Base-by-base conservation (phyloP, 2,888 invertebrate species). In the Sminthurides aquaticus region DNA sequence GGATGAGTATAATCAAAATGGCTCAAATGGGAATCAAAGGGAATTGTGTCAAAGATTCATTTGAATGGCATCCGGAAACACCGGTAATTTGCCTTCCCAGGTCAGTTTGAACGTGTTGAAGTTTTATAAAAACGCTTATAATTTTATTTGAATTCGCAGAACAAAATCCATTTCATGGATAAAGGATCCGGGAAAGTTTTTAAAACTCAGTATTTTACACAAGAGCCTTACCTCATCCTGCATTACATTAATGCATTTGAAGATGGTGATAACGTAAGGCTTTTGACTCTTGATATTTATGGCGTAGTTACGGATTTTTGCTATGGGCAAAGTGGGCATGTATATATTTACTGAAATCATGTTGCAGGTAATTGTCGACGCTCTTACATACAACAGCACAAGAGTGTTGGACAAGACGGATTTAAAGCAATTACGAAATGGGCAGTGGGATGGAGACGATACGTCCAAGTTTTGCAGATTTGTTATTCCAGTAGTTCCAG, bases 221-320 rank as follows among this genome's bases (percentile, higher is more conserved):
- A 78, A 18, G 77, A 78, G 22, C 76, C 80, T 0, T 80, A 81
- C 71, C 82, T 83, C 75, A 77, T 79, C 48, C 80, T 82, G 74
- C 83, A 83, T 72, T 79, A 80, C 70, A 78, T 81, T 64, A 83
- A 83, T 73, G 78, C 81, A 11, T 83, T 79, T 74, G 83, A 83
- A 75, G 78, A 79, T 57, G 78, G 80, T 57, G 79, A 76, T 22
- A 78, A 79, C 69, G 77, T 77, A 73, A 69, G 68, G 28, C 24
- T 54, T 34, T 28, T 24, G 49, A 48, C 34, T 62, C 8, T 59
- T 2, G 22, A 55, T n/a, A n/a, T n/a, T n/a, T n/a, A n/a, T n/a
- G n/a, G n/a, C n/a, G n/a, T n/a, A n/a, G n/a, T n/a, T n/a, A n/a
- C n/a, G n/a, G n/a, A n/a, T n/a, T n/a, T n/a, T n/a, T n/a, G n/a